Evolutionary conservation across 2,888 invertebrate species (phyloP).

Genomic region (Leptarthrus brevirostris): DNA sequence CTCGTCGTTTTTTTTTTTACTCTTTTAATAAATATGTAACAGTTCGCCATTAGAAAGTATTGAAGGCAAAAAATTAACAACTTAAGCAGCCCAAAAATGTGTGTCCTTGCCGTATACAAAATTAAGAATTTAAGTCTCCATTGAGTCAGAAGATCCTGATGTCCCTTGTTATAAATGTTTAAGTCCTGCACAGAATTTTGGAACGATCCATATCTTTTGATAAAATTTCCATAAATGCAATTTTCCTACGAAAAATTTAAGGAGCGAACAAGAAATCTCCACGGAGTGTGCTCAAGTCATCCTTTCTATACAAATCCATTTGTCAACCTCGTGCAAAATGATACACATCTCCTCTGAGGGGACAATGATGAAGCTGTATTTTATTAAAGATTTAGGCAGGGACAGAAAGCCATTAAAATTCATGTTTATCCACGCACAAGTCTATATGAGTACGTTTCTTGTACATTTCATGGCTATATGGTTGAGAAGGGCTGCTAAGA

Average conservation of each 20-base stretch:
- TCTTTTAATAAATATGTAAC: slow-evolving; percentile 9
- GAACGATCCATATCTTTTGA: slow-evolving; percentile 18
- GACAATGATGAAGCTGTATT: slow-evolving; percentile 31
- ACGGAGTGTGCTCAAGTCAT: slow-evolving; percentile 37
- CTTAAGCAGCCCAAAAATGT: not conserved
- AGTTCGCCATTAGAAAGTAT: not conserved
- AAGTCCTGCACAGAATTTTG: not conserved
- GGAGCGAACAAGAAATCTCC: not conserved
- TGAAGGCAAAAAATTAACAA: not conserved
- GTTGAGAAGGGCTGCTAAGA: not conserved
- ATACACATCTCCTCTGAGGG: slow-evolving; percentile 25
- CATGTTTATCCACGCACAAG: not conserved
- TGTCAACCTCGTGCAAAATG: slow-evolving; percentile 41
- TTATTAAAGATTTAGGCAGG: slow-evolving; percentile 44
- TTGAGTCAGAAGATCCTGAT: not conserved
- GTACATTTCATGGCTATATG: not conserved
- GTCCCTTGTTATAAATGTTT: slow-evolving; percentile 20
- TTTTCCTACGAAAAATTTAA: slow-evolving; percentile 36
- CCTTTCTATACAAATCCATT: slow-evolving; percentile 41
- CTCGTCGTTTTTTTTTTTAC: not conserved
- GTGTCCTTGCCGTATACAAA: not conserved
- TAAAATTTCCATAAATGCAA: slow-evolving; percentile 43
- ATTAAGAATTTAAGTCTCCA: slow-evolving; percentile 29
- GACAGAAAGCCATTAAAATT: slow-evolving; percentile 26
- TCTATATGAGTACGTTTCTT: not conserved